A percentile compares a stretch with the other conserved stretches of the same genome.
Conservation (phyloP, 2,888 invertebrate genomes). For the Bombylius major region DNA sequence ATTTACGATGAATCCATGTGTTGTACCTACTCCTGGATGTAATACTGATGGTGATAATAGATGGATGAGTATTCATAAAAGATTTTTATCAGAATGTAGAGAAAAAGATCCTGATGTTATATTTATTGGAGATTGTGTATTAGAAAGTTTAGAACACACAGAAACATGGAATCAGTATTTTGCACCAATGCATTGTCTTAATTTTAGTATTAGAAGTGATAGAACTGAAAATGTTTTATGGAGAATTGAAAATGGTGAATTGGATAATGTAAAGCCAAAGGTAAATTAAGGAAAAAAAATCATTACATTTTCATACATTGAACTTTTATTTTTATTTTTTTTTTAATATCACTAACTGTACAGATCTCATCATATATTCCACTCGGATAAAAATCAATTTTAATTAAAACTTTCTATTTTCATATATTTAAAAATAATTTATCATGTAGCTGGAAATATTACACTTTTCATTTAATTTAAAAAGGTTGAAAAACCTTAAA, state of each 20-base stretch:
- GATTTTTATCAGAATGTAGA: slow-evolving; percentile 71
- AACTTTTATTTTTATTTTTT: too few relatives aligned
- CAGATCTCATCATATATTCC: too few relatives aligned
- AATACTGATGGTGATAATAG: slow-evolving; percentile 75
- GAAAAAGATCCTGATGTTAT: slow-evolving; percentile 88
- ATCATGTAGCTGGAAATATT: too few relatives aligned
- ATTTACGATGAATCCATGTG: slow-evolving; percentile 55
- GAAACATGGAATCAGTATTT: slow-evolving; percentile 84
- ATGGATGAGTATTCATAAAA: slow-evolving; percentile 64
- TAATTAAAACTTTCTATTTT: background rate
- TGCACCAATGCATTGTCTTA: slow-evolving; percentile 82
- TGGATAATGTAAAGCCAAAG: slow-evolving; percentile 81
- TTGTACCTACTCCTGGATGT: slow-evolving; percentile 53
- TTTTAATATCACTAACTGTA: too few relatives aligned
- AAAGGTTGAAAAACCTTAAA: too few relatives aligned
- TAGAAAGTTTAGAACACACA: slow-evolving; percentile 69
- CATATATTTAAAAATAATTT: background rate
- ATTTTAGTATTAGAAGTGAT: slow-evolving; percentile 71
- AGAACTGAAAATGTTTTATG: slow-evolving; percentile 80
- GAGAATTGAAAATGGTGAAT: slow-evolving; percentile 79
- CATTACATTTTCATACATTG: too few relatives aligned
- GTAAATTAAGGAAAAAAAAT: slow-evolving; percentile 34
- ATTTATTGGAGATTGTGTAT: slow-evolving; percentile 79
- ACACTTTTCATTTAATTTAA: too few relatives aligned
- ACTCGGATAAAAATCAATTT: too few relatives aligned